Evolutionary conservation across 2,888 invertebrate genomes (phyloP).

Genomic region (Drosophila leonis): DNA sequence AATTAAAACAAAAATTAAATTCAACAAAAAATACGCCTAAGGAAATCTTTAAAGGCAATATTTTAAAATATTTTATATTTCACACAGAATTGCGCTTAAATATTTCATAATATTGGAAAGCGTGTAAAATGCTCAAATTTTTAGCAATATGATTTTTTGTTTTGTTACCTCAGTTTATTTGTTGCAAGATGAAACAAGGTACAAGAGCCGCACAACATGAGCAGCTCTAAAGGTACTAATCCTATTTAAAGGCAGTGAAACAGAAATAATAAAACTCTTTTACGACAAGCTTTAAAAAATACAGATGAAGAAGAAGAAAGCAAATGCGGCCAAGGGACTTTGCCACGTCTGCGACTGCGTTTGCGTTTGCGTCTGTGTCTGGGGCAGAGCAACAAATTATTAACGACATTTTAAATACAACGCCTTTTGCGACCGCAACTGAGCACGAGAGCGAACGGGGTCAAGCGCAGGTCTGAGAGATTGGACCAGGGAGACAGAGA

Average conservation of each 20-base stretch:
- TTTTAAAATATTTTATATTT: not conserved
- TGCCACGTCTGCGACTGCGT: slow-evolving; percentile 23
- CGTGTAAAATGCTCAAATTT: slow-evolving; percentile 54
- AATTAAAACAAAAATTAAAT: not conserved
- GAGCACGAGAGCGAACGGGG: slow-evolving; percentile 57
- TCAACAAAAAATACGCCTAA: not conserved
- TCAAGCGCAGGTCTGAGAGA: slow-evolving; percentile 35
- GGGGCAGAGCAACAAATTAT: slow-evolving; percentile 76
- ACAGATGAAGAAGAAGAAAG: slow-evolving; percentile 14
- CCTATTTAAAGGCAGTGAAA: slow-evolving; percentile 74
- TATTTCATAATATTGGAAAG: slow-evolving; percentile 40
- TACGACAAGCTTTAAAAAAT: slow-evolving; percentile 66
- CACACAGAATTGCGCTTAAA: not conserved
- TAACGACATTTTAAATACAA: slow-evolving; percentile 82
- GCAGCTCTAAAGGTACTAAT: slow-evolving; percentile 62
- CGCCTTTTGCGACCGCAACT: slow-evolving; percentile 48
- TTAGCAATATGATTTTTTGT: slow-evolving; percentile 30
- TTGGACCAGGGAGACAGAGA: slow-evolving; percentile 3
- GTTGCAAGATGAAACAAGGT: slow-evolving; percentile 34
- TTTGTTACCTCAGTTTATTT: slow-evolving; percentile 10
- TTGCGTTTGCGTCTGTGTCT: slow-evolving; percentile 18
- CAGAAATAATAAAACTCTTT: slow-evolving; percentile 72
- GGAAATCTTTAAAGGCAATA: not conserved
- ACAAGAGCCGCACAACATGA: slow-evolving; percentile 45
- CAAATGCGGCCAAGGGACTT: slow-evolving; percentile 38